Conservation (phyloP, 2,888 invertebrate species). For the Digitonthophagus gazella region DNA sequence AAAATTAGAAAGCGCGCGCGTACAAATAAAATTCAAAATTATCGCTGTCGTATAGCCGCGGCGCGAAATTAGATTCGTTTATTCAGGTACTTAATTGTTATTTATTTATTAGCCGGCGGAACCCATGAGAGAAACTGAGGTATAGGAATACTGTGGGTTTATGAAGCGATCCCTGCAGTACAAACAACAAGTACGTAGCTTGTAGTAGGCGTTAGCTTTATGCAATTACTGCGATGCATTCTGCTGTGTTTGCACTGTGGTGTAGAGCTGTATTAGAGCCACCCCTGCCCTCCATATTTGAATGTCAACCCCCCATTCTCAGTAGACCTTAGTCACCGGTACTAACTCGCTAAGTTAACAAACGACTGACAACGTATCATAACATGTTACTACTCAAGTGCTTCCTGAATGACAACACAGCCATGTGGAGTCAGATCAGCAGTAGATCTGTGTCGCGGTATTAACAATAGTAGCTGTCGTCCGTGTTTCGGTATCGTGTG, state of each 20-base stretch:
- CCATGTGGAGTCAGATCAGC: slow-evolving; percentile 38
- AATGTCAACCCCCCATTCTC: slow-evolving; percentile 39
- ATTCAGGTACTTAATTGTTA: slow-evolving; percentile 45
- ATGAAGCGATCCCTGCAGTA: slow-evolving; percentile 59
- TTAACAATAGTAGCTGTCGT: slow-evolving; percentile 20
- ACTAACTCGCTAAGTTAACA: slow-evolving; percentile 18
- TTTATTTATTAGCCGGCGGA: slow-evolving; percentile 69
- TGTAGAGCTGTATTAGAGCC: slow-evolving; percentile 48
- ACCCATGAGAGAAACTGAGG: slow-evolving; percentile 74
- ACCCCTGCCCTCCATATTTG: slow-evolving; percentile 39
- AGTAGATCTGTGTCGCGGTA: slow-evolving; percentile 26
- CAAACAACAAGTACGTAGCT: slow-evolving; percentile 63
- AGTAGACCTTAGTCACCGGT: slow-evolving; percentile 16
- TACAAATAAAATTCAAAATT: background rate
- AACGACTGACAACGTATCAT: slow-evolving; percentile 18
- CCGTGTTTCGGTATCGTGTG: background rate
- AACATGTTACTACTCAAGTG: slow-evolving; percentile 26
- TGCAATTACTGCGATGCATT: slow-evolving; percentile 47
- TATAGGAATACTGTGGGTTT: slow-evolving; percentile 62
- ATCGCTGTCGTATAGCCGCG: background rate
- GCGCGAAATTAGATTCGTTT: slow-evolving; percentile 20
- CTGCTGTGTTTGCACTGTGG: slow-evolving; percentile 50
- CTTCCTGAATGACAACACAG: slow-evolving; percentile 49
- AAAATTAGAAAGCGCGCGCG: background rate
- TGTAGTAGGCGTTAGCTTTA: slow-evolving; percentile 51